A percentile compares a stretch with the other conserved stretches of the same genome.
These are phyloP conservation scores for Baronia brevicornis DNA, from an alignment of 2,888 invertebrate genomes.

Conservation along the genomic window DNA sequence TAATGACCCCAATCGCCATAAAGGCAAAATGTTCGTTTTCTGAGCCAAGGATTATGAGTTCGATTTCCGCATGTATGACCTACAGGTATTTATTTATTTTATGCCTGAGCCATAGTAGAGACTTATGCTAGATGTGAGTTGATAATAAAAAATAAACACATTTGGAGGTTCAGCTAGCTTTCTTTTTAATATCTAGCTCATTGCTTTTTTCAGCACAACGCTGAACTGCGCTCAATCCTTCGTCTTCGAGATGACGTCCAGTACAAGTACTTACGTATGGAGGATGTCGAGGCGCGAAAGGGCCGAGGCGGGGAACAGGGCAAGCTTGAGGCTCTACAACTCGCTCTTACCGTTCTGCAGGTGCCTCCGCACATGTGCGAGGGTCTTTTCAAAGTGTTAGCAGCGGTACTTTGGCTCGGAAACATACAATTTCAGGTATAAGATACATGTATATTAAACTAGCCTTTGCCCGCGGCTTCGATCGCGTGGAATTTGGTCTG, in stretches of 20 bases:
- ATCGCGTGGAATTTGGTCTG: too few relatives aligned
- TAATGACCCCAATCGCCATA: too few relatives aligned
- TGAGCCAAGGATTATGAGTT: too few relatives aligned
- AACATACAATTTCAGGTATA: slow-evolving; percentile 86
- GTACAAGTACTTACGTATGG: slow-evolving; percentile 89
- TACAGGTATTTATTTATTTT: too few relatives aligned
- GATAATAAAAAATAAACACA: not conserved
- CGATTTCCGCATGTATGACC: too few relatives aligned
- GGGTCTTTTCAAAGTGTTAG: slow-evolving; percentile 90
- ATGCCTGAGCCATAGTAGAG: too few relatives aligned
- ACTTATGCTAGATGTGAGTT: not conserved
- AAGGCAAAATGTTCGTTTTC: too few relatives aligned
- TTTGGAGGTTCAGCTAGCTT: not conserved
- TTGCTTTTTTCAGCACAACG: slow-evolving; percentile 77
- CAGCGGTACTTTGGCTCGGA: slow-evolving; percentile 93
- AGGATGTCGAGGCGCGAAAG: slow-evolving; percentile 76
- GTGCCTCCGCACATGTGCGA: slow-evolving; percentile 90
- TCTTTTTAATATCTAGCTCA: not conserved
- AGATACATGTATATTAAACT: too few relatives aligned
- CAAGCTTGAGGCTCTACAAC: slow-evolving; percentile 86
- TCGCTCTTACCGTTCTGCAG: slow-evolving; percentile 92
- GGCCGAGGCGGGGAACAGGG: slow-evolving; percentile 56
- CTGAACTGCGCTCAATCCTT: slow-evolving; percentile 83
- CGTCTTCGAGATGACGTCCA: slow-evolving; percentile 83
- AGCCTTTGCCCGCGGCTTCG: too few relatives aligned